phyloP scores from a whole-genome alignment of 2,113 vertebrate genomes.

The Austrofundulus limnaeus region DNA sequence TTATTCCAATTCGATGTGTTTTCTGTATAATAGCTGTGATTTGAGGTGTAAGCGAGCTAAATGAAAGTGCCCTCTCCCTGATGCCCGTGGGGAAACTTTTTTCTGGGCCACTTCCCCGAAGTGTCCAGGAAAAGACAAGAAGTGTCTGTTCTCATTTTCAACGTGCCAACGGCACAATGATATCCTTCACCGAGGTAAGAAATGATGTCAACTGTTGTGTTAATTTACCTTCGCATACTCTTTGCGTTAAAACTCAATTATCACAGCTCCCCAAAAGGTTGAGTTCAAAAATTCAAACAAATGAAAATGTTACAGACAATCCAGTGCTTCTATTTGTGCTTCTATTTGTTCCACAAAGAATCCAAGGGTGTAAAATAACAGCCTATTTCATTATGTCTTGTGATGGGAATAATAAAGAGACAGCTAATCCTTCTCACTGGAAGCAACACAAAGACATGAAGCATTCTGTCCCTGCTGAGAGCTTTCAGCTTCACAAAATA shows the following conservation, averaged over 20 bases:
- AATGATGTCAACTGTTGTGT: slow-evolving; percentile 1
- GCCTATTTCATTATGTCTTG: slow-evolving; percentile 42
- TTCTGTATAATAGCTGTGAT: slow-evolving; percentile 22
- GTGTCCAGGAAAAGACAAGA: slow-evolving; percentile 43
- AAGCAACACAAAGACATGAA: slow-evolving; percentile 33
- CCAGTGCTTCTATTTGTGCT: slow-evolving; percentile 50
- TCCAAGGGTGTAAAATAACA: slow-evolving; percentile 38
- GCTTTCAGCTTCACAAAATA: slow-evolving; percentile 31
- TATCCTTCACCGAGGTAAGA: slow-evolving; percentile 13
- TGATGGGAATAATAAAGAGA: slow-evolving; percentile 33
- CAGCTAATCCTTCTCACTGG: slow-evolving; percentile 34
- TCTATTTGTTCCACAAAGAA: slow-evolving; percentile 35
- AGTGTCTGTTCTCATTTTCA: slow-evolving; percentile 38
- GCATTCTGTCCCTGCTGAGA: slow-evolving; percentile 44
- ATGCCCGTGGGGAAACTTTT: slow-evolving; percentile 27
- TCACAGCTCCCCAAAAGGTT: slow-evolving; percentile 11
- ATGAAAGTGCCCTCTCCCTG: slow-evolving; percentile 30
- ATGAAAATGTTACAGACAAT: slow-evolving; percentile 9
- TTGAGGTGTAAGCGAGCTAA: slow-evolving; percentile 60
- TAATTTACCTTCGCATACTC: slow-evolving; percentile 14
- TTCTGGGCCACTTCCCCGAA: slow-evolving; percentile 61
- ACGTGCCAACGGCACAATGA: slow-evolving; percentile 12
- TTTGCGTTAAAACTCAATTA: slow-evolving; percentile 33
- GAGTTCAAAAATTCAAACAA: slow-evolving; percentile 30
- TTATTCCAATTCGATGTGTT: slow-evolving; percentile 27